Conservation (phyloP, 2,113 vertebrate species). For the Tenrec ecaudatus region DNA sequence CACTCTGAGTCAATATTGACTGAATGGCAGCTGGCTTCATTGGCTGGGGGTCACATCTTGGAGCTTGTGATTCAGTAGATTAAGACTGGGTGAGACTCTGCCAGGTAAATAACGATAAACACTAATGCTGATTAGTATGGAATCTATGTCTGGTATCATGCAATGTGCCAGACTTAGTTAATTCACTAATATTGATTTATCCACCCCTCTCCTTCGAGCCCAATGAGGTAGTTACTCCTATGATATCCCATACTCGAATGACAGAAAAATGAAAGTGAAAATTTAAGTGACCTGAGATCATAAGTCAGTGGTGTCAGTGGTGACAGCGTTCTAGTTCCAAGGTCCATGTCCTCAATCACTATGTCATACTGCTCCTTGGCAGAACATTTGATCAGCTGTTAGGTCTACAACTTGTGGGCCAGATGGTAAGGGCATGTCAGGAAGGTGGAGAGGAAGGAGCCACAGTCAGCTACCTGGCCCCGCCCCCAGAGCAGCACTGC, state of each 20-base stretch:
- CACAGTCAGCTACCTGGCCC: neutral
- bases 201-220: neutral
- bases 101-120: neutral
- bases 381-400: neutral
- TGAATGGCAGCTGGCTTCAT: no score
- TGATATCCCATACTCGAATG: conserved; percentile 17
- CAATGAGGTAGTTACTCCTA: neutral
- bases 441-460: neutral
- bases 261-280: conserved; percentile 30
- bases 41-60: neutral
- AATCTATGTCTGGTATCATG: neutral
- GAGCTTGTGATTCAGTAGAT: neutral
- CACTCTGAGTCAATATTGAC: no score
- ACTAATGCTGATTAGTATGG: neutral
- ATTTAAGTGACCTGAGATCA: neutral
- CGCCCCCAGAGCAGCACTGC: neutral
- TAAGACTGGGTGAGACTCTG: neutral
- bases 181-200: neutral
- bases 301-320: neutral
- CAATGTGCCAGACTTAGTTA: neutral
- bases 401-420: neutral
- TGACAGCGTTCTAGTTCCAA: neutral
- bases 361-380: neutral
- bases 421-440: accelerated
- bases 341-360: neutral